These are phyloP conservation scores for Crossaster papposus DNA, from an alignment of 53 echinoderm and acorn worm genomes.

Conservation along the genomic window DNA sequence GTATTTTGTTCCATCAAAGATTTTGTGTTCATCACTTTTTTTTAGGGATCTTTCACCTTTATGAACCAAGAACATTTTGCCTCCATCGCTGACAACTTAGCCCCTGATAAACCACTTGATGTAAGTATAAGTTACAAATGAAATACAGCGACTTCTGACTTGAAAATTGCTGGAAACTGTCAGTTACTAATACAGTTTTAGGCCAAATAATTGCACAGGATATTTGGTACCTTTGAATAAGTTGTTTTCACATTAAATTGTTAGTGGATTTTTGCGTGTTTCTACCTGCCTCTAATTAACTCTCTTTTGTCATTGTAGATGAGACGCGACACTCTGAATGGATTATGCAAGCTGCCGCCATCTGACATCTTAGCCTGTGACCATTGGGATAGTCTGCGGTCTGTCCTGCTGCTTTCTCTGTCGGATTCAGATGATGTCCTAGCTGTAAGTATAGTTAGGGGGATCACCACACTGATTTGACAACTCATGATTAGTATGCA, in stretches of 20 bases:
- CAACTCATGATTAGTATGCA: too few relatives aligned
- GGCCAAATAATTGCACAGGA: neutral
- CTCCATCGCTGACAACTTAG: slow-evolving; percentile 81
- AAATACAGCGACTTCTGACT: neutral
- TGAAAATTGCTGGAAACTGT: neutral
- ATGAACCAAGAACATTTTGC: slow-evolving; percentile 96
- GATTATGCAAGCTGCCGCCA: slow-evolving; percentile 85
- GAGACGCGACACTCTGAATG: slow-evolving; percentile 79
- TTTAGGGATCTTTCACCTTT: slow-evolving; percentile 84
- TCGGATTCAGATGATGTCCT: slow-evolving; percentile 79
- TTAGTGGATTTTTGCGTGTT: too few relatives aligned
- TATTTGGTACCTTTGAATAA: neutral
- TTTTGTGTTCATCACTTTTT: neutral
- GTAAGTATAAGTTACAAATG: slow-evolving; percentile 19
- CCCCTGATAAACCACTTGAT: slow-evolving; percentile 74
- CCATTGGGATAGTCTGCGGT: slow-evolving; percentile 85
- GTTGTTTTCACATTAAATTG: too few relatives aligned
- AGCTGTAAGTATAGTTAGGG: slow-evolving; percentile 71
- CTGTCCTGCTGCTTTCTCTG: slow-evolving; percentile 78
- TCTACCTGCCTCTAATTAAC: too few relatives aligned
- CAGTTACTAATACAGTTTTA: neutral
- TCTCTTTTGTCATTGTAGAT: slow-evolving; percentile 49
- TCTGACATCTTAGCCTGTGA: slow-evolving; percentile 96
- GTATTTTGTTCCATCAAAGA: too few relatives aligned
- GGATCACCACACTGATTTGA: too few relatives aligned